phyloP scores from a whole-genome alignment of 1,140 invertebrate species.

The Drosophila suzukii region DNA sequence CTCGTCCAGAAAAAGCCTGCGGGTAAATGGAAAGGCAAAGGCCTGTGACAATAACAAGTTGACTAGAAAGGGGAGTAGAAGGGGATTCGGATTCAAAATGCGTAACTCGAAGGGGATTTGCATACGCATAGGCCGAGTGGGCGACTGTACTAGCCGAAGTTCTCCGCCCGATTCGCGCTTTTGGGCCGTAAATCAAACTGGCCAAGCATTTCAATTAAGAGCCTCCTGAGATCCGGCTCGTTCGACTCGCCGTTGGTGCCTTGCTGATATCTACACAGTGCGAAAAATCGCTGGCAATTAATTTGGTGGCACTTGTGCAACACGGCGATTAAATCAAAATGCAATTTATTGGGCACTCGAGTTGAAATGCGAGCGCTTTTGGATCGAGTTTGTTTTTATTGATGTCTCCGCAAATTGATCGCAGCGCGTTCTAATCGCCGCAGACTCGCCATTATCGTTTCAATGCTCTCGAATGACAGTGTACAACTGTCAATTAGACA shows the following conservation, averaged over 20 bases:
- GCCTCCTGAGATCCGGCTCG: constrained; percentile 47
- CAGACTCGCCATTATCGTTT: constrained; percentile 29
- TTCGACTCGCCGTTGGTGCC: background rate
- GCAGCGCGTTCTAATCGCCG: constrained; percentile 46
- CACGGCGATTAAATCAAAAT: constrained; percentile 50
- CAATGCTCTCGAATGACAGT: constrained; percentile 29
- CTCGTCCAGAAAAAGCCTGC: constrained; percentile 25
- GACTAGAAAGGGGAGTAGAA: background rate
- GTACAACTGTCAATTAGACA: constrained; percentile 47
- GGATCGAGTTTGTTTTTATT: constrained; percentile 30
- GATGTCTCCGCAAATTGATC: constrained; percentile 64
- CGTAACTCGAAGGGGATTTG: constrained; percentile 67
- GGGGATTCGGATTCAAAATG: constrained; percentile 21
- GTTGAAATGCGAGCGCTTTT: constrained; percentile 35
- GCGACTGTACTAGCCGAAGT: constrained; percentile 21
- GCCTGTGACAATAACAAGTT: constrained; percentile 51
- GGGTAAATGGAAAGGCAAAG: constrained; percentile 60
- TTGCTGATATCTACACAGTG: constrained; percentile 39
- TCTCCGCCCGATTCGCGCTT: constrained; percentile 12
- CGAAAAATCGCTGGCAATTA: constrained; percentile 65
- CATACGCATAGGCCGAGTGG: constrained; percentile 57
- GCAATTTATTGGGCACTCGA: constrained; percentile 49
- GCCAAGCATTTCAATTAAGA: constrained; percentile 51
- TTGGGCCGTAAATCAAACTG: constrained; percentile 37
- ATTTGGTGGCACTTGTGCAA: constrained; percentile 60